These are phyloP conservation scores for Tragelaphus buxtoni DNA, from an alignment of 2,113 vertebrate genomes.

Conservation along the genomic window DNA sequence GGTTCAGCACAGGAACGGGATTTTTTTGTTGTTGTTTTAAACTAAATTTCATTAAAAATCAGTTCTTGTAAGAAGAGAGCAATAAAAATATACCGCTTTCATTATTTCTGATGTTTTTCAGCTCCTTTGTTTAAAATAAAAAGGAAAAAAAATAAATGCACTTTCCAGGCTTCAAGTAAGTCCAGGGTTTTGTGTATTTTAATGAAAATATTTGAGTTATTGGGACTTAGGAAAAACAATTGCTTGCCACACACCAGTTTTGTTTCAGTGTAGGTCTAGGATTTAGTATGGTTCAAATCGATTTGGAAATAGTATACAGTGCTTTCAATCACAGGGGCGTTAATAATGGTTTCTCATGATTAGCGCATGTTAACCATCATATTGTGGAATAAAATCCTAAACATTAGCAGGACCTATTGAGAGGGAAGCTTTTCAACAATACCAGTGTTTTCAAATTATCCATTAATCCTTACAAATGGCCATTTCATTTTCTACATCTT, in stretches of 20 bases:
- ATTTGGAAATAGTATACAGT: not conserved
- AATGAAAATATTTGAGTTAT: constrained; percentile 69
- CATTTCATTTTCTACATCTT: not conserved
- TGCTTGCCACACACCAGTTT: constrained; percentile 45
- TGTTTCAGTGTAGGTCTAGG: constrained; percentile 29
- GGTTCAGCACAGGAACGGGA: constrained; percentile 76
- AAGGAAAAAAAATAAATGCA: constrained; percentile 53
- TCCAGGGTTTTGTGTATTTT: constrained; percentile 9
- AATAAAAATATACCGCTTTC: constrained; percentile 75
- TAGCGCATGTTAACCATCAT: constrained; percentile 11
- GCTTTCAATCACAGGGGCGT: not conserved
- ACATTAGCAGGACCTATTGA: not conserved
- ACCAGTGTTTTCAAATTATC: not conserved
- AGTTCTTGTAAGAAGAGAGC: constrained; percentile 77
- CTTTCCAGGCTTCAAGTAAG: constrained; percentile 54
- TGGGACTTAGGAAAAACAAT: constrained; percentile 52
- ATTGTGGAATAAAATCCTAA: not conserved
- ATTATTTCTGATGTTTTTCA: constrained; percentile 62
- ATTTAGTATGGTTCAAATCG: not conserved
- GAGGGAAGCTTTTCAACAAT: not conserved
- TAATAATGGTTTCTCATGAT: not conserved
- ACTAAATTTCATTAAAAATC: constrained; percentile 80
- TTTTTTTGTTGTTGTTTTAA: constrained; percentile 75
- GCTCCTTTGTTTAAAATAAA: constrained; percentile 66
- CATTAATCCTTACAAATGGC: not conserved